Percentiles rank a stretch among this genome's conserved stretches.
Conservation (phyloP, 92 coral and sea anemone genomes). For the Isaurus tuberculatus region DNA sequence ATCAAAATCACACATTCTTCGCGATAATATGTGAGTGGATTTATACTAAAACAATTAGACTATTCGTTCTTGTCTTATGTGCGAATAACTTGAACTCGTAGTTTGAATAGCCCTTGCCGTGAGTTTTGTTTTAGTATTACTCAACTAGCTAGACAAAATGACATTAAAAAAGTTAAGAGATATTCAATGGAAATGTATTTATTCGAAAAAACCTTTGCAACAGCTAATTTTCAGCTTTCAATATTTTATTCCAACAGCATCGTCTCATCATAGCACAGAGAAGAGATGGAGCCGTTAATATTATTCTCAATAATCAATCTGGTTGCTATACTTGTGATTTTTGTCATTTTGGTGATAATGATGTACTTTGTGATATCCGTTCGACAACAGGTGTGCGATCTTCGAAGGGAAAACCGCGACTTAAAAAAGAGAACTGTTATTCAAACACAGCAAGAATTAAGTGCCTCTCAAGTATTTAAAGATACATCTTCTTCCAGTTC, state of each 20-base stretch:
- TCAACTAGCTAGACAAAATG: no score
- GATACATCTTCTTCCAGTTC: not conserved
- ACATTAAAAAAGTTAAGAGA: no score
- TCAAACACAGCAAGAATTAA: not conserved
- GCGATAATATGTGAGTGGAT: no score
- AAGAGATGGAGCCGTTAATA: not conserved
- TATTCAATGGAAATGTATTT: no score
- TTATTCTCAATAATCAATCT: not conserved
- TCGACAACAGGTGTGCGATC: not conserved
- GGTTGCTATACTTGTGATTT: not conserved
- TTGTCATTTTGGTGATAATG: constrained; percentile 1
- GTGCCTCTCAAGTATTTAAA: not conserved
- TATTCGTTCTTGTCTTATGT: no score
- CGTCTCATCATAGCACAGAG: not conserved
- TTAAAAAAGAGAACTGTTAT: not conserved
- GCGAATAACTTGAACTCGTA: no score
- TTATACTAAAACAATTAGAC: no score
- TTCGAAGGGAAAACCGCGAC: not conserved
- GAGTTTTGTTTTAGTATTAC: no score
- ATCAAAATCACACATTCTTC: no score
- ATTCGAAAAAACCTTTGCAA: no score
- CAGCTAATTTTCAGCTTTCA: no score
- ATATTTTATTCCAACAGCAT: not conserved
- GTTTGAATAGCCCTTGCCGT: no score
- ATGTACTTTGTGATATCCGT: constrained; percentile 9